Percentiles rank a stretch among this genome's conserved stretches.
Evolutionary conservation across 2,797 vertebrate genomes (phyloP).

Genomic region (Rhinogobio ventralis): DNA sequence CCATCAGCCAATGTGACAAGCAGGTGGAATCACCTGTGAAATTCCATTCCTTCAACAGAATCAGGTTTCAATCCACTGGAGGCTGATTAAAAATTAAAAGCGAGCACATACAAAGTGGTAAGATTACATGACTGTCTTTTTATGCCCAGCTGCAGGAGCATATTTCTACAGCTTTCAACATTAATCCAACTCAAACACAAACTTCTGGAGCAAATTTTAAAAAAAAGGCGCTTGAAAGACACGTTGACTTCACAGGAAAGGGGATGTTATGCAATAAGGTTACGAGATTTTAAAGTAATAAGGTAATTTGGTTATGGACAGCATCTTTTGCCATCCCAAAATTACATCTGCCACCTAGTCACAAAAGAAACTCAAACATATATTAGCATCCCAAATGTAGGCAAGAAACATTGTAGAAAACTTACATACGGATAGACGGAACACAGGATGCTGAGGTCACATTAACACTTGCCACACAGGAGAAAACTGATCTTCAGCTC

Average conservation of each 20-base stretch:
- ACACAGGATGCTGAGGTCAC: neutral
- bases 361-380: neutral
- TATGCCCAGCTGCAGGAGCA: slow-evolving; percentile 39
- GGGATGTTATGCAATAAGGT: neutral
- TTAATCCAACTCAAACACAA: slow-evolving; percentile 12
- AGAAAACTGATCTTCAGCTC: slow-evolving; percentile 2
- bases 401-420: neutral
- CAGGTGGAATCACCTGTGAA: slow-evolving; percentile 66
- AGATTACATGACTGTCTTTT: slow-evolving; percentile 63
- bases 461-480: neutral
- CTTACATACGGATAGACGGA: neutral
- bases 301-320: neutral
- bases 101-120: slow-evolving; percentile 58
- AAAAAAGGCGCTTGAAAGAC: neutral
- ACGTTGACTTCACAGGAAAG: neutral
- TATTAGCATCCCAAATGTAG: neutral
- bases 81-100: slow-evolving; percentile 74
- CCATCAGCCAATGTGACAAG: slow-evolving; percentile 45
- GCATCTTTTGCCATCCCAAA: neutral
- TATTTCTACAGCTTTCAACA: slow-evolving; percentile 7
- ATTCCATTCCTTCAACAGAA: slow-evolving; percentile 67
- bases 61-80: slow-evolving; percentile 65
- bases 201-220: neutral
- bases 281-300: too few relatives aligned
- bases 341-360: neutral